Evolutionary conservation across 2,888 invertebrate species (phyloP).

Genomic region (Sclerodermus sp.): DNA sequence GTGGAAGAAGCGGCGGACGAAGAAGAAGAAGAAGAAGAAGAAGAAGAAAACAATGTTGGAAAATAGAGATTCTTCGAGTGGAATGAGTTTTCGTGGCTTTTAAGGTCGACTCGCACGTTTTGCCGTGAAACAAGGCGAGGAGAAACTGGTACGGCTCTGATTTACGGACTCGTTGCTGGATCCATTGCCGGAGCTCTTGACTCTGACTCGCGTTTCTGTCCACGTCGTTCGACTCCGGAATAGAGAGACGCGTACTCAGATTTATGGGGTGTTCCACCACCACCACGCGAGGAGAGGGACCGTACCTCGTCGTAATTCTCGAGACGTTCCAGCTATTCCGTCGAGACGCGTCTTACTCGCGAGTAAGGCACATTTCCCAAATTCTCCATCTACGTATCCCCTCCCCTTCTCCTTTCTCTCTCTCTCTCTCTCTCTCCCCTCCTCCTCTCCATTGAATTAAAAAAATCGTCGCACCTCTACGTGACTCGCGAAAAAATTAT

Average conservation of each 20-base stretch:
- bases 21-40: background rate
- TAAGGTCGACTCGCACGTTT: slow-evolving; percentile 26
- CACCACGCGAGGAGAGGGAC: slow-evolving; percentile 27
- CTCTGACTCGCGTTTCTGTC: slow-evolving; percentile 31
- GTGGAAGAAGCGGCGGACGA: background rate
- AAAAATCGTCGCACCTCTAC: background rate
- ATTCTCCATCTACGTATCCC: no score
- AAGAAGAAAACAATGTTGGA: background rate
- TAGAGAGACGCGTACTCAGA: slow-evolving; percentile 34
- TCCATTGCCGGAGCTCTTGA: slow-evolving; percentile 24
- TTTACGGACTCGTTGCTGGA: slow-evolving; percentile 47
- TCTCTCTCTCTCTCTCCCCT: slow-evolving; percentile 3
- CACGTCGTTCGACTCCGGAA: slow-evolving; percentile 26
- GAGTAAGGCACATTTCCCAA: slow-evolving; percentile 24
- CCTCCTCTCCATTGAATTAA: background rate
- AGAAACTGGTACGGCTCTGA: slow-evolving; percentile 45
- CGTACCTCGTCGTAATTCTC: slow-evolving; percentile 34
- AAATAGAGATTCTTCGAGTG: background rate
- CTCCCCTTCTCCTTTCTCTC: background rate
- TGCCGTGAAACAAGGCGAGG: slow-evolving; percentile 39
- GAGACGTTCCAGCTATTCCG: slow-evolving; percentile 19
- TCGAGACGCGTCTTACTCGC: slow-evolving; percentile 26
- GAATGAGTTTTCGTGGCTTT: slow-evolving; percentile 17
- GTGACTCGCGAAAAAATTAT: no score
- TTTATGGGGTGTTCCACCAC: slow-evolving; percentile 48